phyloP scores from a whole-genome alignment of 2,888 invertebrate species.

The Dichetophora obliterata region DNA sequence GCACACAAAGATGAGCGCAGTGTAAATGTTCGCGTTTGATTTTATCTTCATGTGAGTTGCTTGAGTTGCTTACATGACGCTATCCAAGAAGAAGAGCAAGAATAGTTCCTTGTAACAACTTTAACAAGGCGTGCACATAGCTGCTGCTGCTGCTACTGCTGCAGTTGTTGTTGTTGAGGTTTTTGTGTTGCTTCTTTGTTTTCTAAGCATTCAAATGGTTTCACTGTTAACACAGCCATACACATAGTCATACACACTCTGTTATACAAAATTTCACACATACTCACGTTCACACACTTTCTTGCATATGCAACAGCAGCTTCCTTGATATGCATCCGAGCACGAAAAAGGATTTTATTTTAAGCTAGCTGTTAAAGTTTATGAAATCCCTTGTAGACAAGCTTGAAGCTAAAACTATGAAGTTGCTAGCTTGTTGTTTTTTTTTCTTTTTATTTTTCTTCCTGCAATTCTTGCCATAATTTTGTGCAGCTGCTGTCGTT shows the following conservation, averaged over 20 bases:
- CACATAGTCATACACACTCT: no score
- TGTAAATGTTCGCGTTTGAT: not conserved
- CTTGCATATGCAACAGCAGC: not conserved
- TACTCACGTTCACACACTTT: no score
- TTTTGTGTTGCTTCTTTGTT: not conserved
- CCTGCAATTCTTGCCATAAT: not conserved
- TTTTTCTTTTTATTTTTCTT: not conserved
- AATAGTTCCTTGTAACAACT: not conserved
- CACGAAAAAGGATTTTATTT: constrained; percentile 4
- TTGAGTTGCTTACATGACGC: not conserved
- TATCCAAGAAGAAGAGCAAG: not conserved
- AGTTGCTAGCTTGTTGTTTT: not conserved
- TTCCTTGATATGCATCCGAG: not conserved
- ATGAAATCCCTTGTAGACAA: not conserved
- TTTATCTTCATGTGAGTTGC: not conserved
- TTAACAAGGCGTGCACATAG: not conserved
- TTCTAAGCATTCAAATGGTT: not conserved
- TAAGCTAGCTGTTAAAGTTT: constrained; percentile 10
- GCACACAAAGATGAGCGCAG: not conserved
- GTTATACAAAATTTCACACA: no score
- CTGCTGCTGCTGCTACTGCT: not conserved
- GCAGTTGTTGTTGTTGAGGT: not conserved
- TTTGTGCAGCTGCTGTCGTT: not conserved
- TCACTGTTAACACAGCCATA: not conserved
- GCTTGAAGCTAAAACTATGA: not conserved